phyloP scores from a whole-genome alignment of 2,888 invertebrate genomes.

The Galeruca laticollis region DNA sequence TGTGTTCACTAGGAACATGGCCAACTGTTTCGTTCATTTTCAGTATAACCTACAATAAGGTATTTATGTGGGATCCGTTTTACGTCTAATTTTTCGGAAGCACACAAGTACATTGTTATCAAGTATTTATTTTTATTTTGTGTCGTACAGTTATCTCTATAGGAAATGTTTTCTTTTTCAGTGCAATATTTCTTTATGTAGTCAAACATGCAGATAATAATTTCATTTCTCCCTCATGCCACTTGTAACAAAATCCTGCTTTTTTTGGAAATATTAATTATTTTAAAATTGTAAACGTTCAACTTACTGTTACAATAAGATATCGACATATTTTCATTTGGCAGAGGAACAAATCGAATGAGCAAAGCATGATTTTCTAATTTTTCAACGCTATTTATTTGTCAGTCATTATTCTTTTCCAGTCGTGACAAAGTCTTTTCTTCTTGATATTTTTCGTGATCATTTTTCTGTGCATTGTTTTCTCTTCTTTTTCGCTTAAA shows the following conservation, averaged over 20 bases:
- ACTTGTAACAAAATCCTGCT: slow-evolving; percentile 51
- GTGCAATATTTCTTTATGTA: too few relatives aligned
- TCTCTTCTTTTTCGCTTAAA: too few relatives aligned
- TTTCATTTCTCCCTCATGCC: slow-evolving; percentile 56
- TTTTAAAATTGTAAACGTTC: slow-evolving; percentile 54
- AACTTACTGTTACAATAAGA: slow-evolving; percentile 53
- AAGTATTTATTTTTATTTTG: too few relatives aligned
- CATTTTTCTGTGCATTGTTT: neutral
- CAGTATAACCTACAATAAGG: too few relatives aligned
- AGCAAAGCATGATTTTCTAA: slow-evolving; percentile 34
- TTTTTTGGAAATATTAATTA: slow-evolving; percentile 50
- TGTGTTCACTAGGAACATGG: too few relatives aligned
- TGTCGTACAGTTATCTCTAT: too few relatives aligned
- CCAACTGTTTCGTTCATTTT: too few relatives aligned
- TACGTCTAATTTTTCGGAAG: too few relatives aligned
- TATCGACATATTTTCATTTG: slow-evolving; percentile 44
- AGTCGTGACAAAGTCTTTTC: slow-evolving; percentile 28
- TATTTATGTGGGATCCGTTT: too few relatives aligned
- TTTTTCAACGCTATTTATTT: slow-evolving; percentile 10
- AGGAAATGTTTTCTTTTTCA: too few relatives aligned
- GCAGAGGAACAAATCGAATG: slow-evolving; percentile 51
- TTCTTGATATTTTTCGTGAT: neutral
- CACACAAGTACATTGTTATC: too few relatives aligned
- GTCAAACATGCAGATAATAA: slow-evolving; percentile 41
- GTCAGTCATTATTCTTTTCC: slow-evolving; percentile 31